Percentiles rank a stretch among this genome's conserved stretches.
Evolutionary conservation across 1,140 invertebrate species (phyloP).

Genomic region (Procambarus virginalis): DNA sequence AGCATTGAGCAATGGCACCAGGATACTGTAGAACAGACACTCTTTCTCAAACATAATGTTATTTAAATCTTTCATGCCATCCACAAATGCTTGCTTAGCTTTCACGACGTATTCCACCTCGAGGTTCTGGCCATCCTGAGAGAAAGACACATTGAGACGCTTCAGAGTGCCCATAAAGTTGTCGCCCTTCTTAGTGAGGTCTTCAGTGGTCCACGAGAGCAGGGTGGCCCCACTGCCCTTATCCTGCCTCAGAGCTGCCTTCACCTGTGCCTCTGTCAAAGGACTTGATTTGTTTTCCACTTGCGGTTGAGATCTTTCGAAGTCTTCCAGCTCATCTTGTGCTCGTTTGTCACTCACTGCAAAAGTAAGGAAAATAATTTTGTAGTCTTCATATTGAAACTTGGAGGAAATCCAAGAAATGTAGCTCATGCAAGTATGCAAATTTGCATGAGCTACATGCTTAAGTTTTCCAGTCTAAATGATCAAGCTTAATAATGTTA

Average conservation of each 20-base stretch:
- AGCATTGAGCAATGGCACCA: neutral
- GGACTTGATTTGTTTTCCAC: too few relatives aligned
- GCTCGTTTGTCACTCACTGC: too few relatives aligned
- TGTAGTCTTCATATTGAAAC: too few relatives aligned
- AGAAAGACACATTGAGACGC: neutral
- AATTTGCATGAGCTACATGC: too few relatives aligned
- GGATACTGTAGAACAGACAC: neutral
- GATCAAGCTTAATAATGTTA: too few relatives aligned
- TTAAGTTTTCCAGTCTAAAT: too few relatives aligned
- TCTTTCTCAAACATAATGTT: neutral
- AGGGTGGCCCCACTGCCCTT: neutral
- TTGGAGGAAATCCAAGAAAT: too few relatives aligned
- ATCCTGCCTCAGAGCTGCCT: neutral
- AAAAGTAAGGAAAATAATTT: too few relatives aligned
- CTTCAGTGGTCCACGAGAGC: neutral
- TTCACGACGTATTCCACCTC: neutral
- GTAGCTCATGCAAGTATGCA: too few relatives aligned
- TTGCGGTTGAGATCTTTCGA: too few relatives aligned
- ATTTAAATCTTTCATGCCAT: neutral
- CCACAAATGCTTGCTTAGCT: neutral
- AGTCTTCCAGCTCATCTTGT: too few relatives aligned
- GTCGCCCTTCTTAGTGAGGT: neutral
- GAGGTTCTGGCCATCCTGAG: neutral
- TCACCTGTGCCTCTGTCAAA: too few relatives aligned
- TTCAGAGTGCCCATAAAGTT: neutral